Percentiles rank a stretch among this genome's conserved stretches.
Conservation (phyloP, 2,797 vertebrate genomes). For the Scleropages formosus region DNA sequence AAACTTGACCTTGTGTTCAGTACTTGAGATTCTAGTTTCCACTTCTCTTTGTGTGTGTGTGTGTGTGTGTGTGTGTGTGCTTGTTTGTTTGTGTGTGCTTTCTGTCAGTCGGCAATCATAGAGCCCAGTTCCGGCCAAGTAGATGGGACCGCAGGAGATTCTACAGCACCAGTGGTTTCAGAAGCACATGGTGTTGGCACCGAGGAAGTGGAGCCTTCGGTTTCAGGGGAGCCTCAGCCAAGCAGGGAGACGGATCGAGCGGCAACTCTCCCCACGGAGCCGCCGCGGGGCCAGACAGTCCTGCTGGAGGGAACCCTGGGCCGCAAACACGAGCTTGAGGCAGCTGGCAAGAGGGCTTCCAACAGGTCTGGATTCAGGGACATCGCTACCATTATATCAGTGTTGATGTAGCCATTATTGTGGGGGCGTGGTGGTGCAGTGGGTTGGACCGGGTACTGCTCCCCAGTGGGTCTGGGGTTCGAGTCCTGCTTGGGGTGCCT, state of each 20-base stretch:
- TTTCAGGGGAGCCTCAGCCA: constrained; percentile 35
- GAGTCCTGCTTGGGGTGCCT: no score
- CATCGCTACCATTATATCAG: neutral
- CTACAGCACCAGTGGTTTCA: constrained; percentile 49
- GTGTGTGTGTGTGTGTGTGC: constrained; percentile 24
- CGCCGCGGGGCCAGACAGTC: constrained; percentile 53
- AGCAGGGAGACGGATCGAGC: constrained; percentile 67
- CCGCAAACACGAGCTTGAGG: constrained; percentile 88
- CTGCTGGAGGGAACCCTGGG: constrained; percentile 82
- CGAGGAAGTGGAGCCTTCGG: constrained; percentile 59
- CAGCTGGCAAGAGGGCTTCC: constrained; percentile 83
- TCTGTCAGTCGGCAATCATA: constrained; percentile 56
- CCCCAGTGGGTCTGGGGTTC: no score
- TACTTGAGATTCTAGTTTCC: neutral
- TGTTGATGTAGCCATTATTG: no score
- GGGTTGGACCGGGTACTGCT: no score
- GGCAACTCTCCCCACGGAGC: constrained; percentile 73
- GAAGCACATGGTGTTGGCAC: constrained; percentile 64
- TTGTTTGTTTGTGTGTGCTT: neutral
- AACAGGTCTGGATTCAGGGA: constrained; percentile 73
- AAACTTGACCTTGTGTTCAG: no score
- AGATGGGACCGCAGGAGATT: constrained; percentile 57
- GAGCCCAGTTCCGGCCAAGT: constrained; percentile 54
- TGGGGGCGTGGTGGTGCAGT: no score
- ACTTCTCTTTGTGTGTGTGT: no score